phyloP scores from a whole-genome alignment of 2,888 invertebrate species.

The Ormyrus nitidulus region DNA sequence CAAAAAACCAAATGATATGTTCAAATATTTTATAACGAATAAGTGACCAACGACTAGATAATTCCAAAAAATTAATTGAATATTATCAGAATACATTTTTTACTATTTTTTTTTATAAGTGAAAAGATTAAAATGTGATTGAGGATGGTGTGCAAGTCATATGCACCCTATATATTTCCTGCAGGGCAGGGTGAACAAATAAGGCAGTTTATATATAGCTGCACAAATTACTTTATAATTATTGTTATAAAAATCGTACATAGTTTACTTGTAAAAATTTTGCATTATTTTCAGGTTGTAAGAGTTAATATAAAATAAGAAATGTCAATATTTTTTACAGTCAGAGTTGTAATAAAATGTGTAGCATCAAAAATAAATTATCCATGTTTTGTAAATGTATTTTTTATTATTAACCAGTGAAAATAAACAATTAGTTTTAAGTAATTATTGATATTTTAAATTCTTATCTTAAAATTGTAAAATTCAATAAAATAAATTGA shows the following conservation, averaged over 20 bases:
- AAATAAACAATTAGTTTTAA: too few species aligned
- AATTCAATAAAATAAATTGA: too few species aligned
- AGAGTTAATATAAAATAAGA: constrained; percentile 51
- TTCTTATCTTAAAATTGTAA: too few species aligned
- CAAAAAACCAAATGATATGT: constrained; percentile 73
- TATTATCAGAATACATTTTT: constrained; percentile 49
- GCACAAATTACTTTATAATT: constrained; percentile 57
- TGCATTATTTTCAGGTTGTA: constrained; percentile 56
- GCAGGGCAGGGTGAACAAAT: constrained; percentile 58
- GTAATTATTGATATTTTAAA: too few species aligned
- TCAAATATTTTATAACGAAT: constrained; percentile 73
- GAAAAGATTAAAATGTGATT: constrained; percentile 52
- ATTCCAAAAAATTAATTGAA: constrained; percentile 45
- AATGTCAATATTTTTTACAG: constrained; percentile 59
- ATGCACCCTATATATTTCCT: constrained; percentile 51
- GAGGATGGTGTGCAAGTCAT: constrained; percentile 48
- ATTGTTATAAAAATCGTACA: constrained; percentile 54
- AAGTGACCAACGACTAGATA: constrained; percentile 66
- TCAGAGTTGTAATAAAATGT: constrained; percentile 55
- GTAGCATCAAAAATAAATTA: constrained; percentile 57
- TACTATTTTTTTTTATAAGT: constrained; percentile 52
- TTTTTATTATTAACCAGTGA: constrained; percentile 27
- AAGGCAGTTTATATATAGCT: constrained; percentile 51
- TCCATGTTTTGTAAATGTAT: constrained; percentile 53
- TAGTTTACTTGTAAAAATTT: constrained; percentile 57